phyloP scores from a whole-genome alignment of 2,113 vertebrate genomes.

The Myodes glareolus region DNA sequence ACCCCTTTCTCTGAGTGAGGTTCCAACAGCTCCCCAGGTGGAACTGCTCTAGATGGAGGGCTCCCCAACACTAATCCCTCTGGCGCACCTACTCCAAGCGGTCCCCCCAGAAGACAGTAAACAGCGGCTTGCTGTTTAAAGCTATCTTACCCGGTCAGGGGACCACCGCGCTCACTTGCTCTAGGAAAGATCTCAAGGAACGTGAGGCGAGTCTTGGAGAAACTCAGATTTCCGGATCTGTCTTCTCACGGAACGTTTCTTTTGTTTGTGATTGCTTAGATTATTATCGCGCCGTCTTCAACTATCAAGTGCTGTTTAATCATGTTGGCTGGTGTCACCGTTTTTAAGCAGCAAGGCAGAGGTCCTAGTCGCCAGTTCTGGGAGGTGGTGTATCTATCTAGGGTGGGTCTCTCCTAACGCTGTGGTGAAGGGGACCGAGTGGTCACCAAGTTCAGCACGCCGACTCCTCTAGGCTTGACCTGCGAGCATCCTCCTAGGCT shows the following conservation, averaged over 20 bases:
- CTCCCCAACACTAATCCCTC: background rate
- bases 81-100: background rate
- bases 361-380: background rate
- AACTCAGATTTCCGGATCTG: background rate
- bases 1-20: background rate
- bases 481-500: background rate
- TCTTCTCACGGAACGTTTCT: background rate
- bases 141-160: background rate
- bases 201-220: background rate
- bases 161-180: background rate
- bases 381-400: background rate
- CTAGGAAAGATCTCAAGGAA: background rate
- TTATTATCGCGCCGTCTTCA: background rate
- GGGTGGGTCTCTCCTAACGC: background rate
- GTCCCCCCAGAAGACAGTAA: background rate
- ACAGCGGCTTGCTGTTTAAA: background rate
- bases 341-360: slow-evolving; percentile 4
- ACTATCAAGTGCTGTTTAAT: slow-evolving; percentile 59
- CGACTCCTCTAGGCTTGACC: rapidly evolving
- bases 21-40: background rate
- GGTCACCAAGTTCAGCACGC: background rate
- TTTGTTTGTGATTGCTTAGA: slow-evolving; percentile 11
- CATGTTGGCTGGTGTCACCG: slow-evolving; percentile 29
- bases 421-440: background rate
- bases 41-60: background rate